A percentile compares a stretch with the other conserved stretches of the same genome.
Conservation (phyloP, 2,888 invertebrate genomes). For the Metallyticus violacea region DNA sequence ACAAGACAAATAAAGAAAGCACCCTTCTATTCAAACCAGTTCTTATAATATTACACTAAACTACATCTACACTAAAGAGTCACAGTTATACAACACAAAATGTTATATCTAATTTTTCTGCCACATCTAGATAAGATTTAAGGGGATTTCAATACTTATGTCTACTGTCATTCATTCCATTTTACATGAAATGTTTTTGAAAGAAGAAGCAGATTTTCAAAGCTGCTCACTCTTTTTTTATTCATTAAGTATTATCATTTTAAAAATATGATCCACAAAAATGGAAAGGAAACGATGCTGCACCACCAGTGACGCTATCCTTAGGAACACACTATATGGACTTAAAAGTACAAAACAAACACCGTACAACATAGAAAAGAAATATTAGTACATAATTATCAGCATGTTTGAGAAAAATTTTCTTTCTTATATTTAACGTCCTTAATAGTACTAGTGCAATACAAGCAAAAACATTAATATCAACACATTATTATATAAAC, state of each 20-base stretch:
- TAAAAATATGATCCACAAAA: background rate
- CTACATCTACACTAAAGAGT: background rate
- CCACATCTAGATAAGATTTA: background rate
- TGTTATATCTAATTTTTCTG: background rate
- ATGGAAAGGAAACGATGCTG: background rate
- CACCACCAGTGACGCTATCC: background rate
- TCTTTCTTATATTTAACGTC: background rate
- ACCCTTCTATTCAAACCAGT: background rate
- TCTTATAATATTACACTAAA: background rate
- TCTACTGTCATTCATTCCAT: background rate
- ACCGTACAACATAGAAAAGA: background rate
- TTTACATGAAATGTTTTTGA: background rate
- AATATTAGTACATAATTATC: background rate
- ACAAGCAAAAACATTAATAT: background rate
- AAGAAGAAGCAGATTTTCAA: background rate
- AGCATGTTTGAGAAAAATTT: background rate
- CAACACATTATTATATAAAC: background rate
- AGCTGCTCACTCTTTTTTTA: background rate
- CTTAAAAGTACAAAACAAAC: too few species aligned
- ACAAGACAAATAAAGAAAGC: background rate
- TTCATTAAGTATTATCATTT: background rate
- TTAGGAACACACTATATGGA: too few species aligned
- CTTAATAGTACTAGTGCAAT: background rate
- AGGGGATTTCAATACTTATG: background rate
- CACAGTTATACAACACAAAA: background rate